These are phyloP conservation scores for Malacosoma neustria DNA, from an alignment of 2,888 invertebrate species.

Conservation along the genomic window DNA sequence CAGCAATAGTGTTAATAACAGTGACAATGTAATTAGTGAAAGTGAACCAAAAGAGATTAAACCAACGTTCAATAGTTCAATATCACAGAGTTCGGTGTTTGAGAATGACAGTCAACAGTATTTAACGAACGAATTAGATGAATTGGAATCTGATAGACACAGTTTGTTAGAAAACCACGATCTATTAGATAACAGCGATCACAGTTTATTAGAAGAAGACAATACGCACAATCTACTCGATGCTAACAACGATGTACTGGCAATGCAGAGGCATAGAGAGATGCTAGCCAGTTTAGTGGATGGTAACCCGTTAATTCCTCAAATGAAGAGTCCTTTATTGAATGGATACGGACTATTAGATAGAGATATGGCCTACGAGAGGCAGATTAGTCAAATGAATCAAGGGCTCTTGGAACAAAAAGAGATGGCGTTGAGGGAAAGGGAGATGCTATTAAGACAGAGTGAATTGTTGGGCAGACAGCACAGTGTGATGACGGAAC, in stretches of 20 bases:
- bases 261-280: conserved; percentile 59
- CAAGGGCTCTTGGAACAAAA: conserved; percentile 53
- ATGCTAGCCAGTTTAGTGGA: conserved; percentile 58
- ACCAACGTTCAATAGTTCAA: conserved; percentile 14
- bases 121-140: conserved; percentile 57
- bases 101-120: conserved; percentile 48
- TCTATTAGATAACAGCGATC: conserved; percentile 59
- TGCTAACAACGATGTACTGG: conserved; percentile 45
- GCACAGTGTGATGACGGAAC: conserved; percentile 47
- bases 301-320: conserved; percentile 44
- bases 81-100: conserved; percentile 34
- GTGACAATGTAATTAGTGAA: conserved; percentile 6
- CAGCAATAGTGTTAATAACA: conserved; percentile 50
- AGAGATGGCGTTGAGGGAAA: conserved; percentile 45
- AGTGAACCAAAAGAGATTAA: conserved; percentile 20
- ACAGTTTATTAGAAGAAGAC: conserved; percentile 58
- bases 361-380: conserved; percentile 55
- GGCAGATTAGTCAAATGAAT: conserved; percentile 56
- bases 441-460: conserved; percentile 56
- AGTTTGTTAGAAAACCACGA: conserved; percentile 65
- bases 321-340: conserved; percentile 44
- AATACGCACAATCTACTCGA: conserved; percentile 54
- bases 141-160: conserved; percentile 66
- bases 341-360: conserved; percentile 60
- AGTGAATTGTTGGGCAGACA: conserved; percentile 55